Conservation (phyloP, 2,888 invertebrate genomes). For the Tribolium freemani region DNA sequence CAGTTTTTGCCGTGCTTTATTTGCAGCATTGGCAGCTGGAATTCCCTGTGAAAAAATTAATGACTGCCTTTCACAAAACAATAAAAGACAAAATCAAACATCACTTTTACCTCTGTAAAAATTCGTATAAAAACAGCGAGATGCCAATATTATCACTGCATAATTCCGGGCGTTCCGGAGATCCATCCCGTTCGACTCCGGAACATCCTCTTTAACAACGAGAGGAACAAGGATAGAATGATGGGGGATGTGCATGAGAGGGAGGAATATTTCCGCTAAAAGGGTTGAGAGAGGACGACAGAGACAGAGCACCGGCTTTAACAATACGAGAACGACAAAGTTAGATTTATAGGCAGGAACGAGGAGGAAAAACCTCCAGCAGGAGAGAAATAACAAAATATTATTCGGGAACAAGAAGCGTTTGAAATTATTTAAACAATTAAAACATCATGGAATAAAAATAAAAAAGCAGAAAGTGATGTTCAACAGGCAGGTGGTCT, state of each 20-base stretch:
- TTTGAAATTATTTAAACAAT: conserved; percentile 42
- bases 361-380: conserved; percentile 52
- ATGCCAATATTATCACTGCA: conserved; percentile 61
- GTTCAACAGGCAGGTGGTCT: conserved; percentile 36
- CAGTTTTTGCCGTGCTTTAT: not conserved
- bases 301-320: conserved; percentile 54
- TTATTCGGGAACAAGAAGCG: conserved; percentile 18
- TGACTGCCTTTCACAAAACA: conserved; percentile 53
- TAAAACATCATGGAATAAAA: not conserved
- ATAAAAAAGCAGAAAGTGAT: conserved; percentile 40
- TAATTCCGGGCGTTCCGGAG: conserved; percentile 29
- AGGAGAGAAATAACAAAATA: conserved; percentile 35
- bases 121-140: conserved; percentile 62
- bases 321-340: conserved; percentile 56
- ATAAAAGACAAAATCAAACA: conserved; percentile 65
- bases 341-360: conserved; percentile 57
- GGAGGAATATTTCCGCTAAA: conserved; percentile 45
- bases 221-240: conserved; percentile 48
- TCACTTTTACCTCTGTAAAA: conserved; percentile 65
- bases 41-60: conserved; percentile 26
- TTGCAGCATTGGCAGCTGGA: not conserved
- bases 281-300: conserved; percentile 53
- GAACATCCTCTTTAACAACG: conserved; percentile 46
- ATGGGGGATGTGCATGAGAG: conserved; percentile 37
- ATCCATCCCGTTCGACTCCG: conserved; percentile 3